Evolutionary conservation across 1,140 invertebrate genomes (phyloP).

Genomic region (Euglossa dilemma): DNA sequence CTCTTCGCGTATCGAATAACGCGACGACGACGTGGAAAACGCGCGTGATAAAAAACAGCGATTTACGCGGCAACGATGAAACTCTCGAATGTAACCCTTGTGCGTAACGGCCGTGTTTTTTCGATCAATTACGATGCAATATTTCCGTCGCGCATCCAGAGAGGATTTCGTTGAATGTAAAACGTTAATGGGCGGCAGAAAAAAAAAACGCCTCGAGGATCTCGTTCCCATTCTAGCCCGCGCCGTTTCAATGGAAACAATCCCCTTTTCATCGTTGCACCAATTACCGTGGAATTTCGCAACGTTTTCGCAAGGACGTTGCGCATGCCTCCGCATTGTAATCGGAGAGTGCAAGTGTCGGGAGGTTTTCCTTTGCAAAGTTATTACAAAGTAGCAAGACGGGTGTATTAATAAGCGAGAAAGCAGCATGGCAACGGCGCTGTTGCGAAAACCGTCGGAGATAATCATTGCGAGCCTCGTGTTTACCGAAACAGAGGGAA

Average conservation of each 20-base stretch:
- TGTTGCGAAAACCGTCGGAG: too few relatives aligned
- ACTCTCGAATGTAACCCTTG: not conserved
- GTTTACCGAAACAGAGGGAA: too few relatives aligned
- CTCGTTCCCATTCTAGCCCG: not conserved
- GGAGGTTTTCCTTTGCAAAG: not conserved
- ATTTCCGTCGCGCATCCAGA: not conserved
- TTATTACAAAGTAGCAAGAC: not conserved
- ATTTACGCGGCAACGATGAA: not conserved
- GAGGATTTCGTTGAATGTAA: not conserved
- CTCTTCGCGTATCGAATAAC: too few relatives aligned
- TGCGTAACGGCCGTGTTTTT: not conserved
- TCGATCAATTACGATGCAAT: not conserved
- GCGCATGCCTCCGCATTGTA: slow-evolving; percentile 4
- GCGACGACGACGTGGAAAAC: too few relatives aligned
- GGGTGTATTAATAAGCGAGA: not conserved
- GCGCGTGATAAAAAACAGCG: not conserved
- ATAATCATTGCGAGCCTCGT: not conserved
- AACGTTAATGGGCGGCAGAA: not conserved
- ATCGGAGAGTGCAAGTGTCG: not conserved
- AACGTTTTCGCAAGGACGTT: slow-evolving; percentile 29
- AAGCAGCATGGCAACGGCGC: too few relatives aligned
- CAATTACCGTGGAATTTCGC: slow-evolving; percentile 20
- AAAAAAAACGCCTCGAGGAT: not conserved
- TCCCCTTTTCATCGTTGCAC: not conserved
- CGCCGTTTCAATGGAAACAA: slow-evolving; percentile 27